These are phyloP conservation scores for Lepidonotus clava DNA, from an alignment of 2,888 invertebrate genomes.

Conservation along the genomic window DNA sequence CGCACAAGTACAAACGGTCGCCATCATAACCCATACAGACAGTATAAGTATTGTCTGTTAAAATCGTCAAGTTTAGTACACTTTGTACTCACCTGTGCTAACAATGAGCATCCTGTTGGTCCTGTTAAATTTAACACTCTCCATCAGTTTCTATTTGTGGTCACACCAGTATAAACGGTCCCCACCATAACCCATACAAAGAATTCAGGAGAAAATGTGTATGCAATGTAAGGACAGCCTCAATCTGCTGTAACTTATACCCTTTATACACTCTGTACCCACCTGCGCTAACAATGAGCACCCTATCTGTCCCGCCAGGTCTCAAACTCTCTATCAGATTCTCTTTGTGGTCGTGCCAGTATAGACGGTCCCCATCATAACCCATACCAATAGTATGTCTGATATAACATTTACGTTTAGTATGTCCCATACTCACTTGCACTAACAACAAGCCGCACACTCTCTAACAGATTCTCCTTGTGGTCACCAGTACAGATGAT, in stretches of 20 bases:
- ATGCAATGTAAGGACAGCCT: too few relatives aligned
- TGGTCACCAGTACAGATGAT: constrained; percentile 98
- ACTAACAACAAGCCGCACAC: constrained; percentile 72
- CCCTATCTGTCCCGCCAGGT: constrained; percentile 75
- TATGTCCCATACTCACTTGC: constrained; percentile 62
- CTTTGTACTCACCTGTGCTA: constrained; percentile 61
- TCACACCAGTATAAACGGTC: constrained; percentile 98
- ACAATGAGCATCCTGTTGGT: constrained; percentile 72
- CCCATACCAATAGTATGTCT: too few relatives aligned
- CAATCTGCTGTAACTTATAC: too few relatives aligned
- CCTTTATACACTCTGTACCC: too few relatives aligned
- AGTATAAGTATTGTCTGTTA: too few relatives aligned
- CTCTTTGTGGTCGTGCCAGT: constrained; percentile 95
- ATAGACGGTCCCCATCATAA: constrained; percentile 94
- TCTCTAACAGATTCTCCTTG: constrained; percentile 83
- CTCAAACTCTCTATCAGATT: constrained; percentile 77
- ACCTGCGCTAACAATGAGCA: constrained; percentile 69
- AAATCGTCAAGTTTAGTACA: too few relatives aligned
- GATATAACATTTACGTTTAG: too few relatives aligned
- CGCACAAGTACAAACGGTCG: constrained; percentile 97
- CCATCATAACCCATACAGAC: too few relatives aligned
- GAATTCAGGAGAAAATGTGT: too few relatives aligned
- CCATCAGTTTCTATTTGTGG: constrained; percentile 84
- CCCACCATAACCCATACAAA: too few relatives aligned
- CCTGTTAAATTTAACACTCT: constrained; percentile 77